Evolutionary conservation across 2,888 invertebrate genomes (phyloP).

Genomic region (Lasioglossum vierecki): DNA sequence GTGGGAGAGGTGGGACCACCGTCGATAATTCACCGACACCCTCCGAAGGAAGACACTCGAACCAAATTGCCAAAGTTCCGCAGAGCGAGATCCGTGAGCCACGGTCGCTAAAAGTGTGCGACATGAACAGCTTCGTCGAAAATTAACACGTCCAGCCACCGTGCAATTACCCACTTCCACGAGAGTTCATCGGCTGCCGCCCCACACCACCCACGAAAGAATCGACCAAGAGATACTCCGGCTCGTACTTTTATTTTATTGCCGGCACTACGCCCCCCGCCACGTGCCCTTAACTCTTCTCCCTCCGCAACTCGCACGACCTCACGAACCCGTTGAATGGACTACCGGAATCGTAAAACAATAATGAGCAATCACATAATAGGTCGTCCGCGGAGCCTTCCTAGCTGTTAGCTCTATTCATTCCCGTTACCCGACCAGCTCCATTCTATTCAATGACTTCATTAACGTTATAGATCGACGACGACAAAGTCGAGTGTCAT

Average conservation of each 20-base stretch:
- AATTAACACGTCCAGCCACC: constrained; percentile 31
- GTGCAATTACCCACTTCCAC: constrained; percentile 55
- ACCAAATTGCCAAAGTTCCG: not conserved
- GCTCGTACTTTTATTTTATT: constrained; percentile 63
- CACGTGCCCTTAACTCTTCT: not conserved
- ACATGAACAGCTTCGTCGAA: not conserved
- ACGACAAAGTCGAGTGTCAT: constrained; percentile 29
- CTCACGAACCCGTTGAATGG: constrained; percentile 16
- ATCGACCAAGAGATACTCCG: constrained; percentile 42
- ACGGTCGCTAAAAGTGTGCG: not conserved
- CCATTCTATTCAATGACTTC: constrained; percentile 52
- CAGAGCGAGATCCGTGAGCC: not conserved
- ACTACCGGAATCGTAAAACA: constrained; percentile 66
- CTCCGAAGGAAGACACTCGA: not conserved
- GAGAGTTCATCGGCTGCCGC: constrained; percentile 2
- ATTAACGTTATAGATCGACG: constrained; percentile 46
- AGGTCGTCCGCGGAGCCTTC: constrained; percentile 55
- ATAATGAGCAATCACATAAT: constrained; percentile 76
- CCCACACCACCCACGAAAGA: constrained; percentile 21
- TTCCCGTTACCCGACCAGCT: constrained; percentile 8
- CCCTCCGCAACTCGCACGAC: not conserved
- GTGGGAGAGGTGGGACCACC: not conserved
- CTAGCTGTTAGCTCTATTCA: constrained; percentile 60
- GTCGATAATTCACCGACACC: not conserved
- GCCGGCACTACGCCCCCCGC: constrained; percentile 16